Base-by-base conservation (phyloP, 1,140 invertebrate species). In the Habropoda laboriosa region DNA sequence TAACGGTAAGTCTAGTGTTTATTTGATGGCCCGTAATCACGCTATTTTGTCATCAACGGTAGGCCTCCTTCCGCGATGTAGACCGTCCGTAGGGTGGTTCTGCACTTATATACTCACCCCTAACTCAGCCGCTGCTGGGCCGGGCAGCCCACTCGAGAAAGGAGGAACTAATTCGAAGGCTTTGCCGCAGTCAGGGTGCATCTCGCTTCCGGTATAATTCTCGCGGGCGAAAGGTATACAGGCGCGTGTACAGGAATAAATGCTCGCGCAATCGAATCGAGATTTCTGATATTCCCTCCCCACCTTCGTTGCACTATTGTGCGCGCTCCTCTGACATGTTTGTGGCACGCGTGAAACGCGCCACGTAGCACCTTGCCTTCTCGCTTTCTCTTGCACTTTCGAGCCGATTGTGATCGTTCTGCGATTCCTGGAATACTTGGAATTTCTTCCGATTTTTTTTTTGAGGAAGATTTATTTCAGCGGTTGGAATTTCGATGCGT, bases 1-100 rank as follows among this genome's bases (percentile, higher is more conserved):
- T 91, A 91, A 92, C 88, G 86, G 90, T 88, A 88, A 91, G 89
- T 90, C 90, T 91, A 88, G 89, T 92, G 90, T 92, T 92, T 92
- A 92, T 92, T 91, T 91, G 90, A 92, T 92, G 90, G 90, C 88
- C 86, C 85, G 89, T 92, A 92, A 92, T 92, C 91, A 92, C 91
- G 91, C 91, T 89, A 92, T 92, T 92, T 91, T 91, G 90, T 92
- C 91, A 91, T 92, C 90, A 91, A 90, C 89, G 84, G 85, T 81
- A 82, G 83, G 66, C 80, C 86, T 80, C 83, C 82, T 80, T 85
- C 82, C 87, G 85, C 85, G 76, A 86, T 86, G 80, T 86, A 82
- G 61, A 86, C 80, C 85, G 80, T 72, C 79, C 71, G 64, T 51
- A 73, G 83, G 85, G 85, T 67, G 77, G 70, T 67, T 86, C 84